Evolutionary conservation across 2,888 invertebrate genomes (phyloP).

Genomic region (Synergus laeviventris): DNA sequence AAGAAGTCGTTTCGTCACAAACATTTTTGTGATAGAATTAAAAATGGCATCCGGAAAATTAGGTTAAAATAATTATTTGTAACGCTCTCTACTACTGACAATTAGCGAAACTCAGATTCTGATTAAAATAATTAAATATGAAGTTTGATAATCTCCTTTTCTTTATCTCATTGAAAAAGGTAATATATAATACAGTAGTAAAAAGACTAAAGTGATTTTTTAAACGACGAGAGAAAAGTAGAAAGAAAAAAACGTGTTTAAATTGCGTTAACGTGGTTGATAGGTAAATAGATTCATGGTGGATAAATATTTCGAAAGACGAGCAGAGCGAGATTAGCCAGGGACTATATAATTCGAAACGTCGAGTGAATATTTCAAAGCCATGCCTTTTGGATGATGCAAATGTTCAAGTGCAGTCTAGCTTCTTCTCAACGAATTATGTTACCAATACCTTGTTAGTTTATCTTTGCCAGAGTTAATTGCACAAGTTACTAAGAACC

Average conservation of each 20-base stretch:
- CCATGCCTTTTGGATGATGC: not conserved
- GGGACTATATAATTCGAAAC: slow-evolving; percentile 57
- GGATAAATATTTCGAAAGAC: slow-evolving; percentile 43
- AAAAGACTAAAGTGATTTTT: slow-evolving; percentile 41
- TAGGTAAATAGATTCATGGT: slow-evolving; percentile 42
- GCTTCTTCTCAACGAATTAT: not conserved
- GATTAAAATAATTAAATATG: no score
- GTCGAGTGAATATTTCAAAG: slow-evolving; percentile 57
- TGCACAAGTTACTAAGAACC: not conserved
- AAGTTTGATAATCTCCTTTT: no score
- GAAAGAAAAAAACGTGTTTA: slow-evolving; percentile 45
- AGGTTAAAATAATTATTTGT: no score
- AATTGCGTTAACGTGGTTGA: slow-evolving; percentile 52
- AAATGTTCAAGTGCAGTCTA: not conserved
- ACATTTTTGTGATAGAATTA: no score
- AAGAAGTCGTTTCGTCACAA: no score
- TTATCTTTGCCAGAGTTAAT: not conserved
- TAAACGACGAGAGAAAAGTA: not conserved
- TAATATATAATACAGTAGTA: not conserved
- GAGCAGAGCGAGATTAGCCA: slow-evolving; percentile 52
- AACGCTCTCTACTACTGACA: no score
- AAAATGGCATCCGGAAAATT: no score
- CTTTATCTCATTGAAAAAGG: no score
- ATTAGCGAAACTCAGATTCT: no score
- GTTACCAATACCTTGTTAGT: not conserved